Base-by-base conservation (phyloP, 1,140 invertebrate genomes). In the Drosophila cardini region DNA sequence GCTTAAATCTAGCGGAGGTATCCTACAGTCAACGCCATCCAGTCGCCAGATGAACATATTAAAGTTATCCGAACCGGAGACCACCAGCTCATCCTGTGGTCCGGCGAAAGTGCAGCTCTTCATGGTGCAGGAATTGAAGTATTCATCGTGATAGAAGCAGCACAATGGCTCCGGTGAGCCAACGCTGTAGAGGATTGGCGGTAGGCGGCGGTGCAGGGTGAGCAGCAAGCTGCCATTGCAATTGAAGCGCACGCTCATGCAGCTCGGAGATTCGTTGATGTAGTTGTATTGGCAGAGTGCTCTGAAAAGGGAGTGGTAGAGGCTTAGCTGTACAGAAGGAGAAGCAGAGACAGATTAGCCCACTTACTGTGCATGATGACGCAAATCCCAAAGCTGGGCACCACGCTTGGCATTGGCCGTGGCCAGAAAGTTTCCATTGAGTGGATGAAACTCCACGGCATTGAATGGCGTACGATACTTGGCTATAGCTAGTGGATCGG, bases 111-210 rank as follows among this genome's bases (percentile, higher is more conserved):
- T 96, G 85, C 97, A 98, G 68, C 97, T 98, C 92, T 99, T 99
- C 97, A 99, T 98, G 0, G 98, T 99, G 91, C 98, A 99, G 1
- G 97, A 98, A 92, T 99, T 99, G 78, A 98, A 98, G 92, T 99
- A 99, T 64, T 97, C 96, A 21, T 95, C 94, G 91, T 98, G 96
- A 92, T 98, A 97, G 92, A 99, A 98, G 92, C 98, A 96, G 63
- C 95, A 96, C 16, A 96, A 90, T 0, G 96, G 95, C 18, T 94
- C 93, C 1, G 95, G 92, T 5, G 94, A 94, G 61, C 95, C 93
- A 0, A 96, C 93, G 0, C 93, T 93, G 90, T 97, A 99, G 0
- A 98, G 92, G 2, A 98, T 96, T 0, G 98, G 97, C 0, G 96
- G 95, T 62, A 97, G 92, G 56, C 97, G 94, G 26, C 97, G 94